A percentile compares a stretch with the other conserved stretches of the same genome.
phyloP scores from a whole-genome alignment of 2,113 vertebrate species.

The Elaphurus davidianus region DNA sequence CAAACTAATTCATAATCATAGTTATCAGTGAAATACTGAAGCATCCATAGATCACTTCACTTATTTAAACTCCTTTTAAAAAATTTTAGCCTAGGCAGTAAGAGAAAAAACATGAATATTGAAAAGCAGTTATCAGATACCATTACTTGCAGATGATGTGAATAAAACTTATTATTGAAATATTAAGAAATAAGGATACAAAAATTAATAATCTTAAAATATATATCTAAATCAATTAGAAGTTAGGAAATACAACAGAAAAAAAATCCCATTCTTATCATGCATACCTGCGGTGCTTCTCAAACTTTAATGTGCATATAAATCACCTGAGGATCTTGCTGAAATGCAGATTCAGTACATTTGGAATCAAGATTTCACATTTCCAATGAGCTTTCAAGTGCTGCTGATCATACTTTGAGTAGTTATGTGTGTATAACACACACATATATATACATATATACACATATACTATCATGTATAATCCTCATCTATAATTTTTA shows the following conservation, averaged over 20 bases:
- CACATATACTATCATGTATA: neutral
- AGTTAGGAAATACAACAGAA: neutral
- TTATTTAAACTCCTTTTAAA: neutral
- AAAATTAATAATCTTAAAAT: neutral
- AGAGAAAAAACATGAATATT: neutral
- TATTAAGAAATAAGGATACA: neutral
- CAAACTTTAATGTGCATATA: neutral
- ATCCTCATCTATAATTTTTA: neutral
- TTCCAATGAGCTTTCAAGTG: neutral
- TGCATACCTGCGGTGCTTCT: neutral
- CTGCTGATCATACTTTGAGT: neutral
- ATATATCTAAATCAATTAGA: neutral
- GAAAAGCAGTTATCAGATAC: neutral
- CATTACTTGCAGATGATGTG: neutral
- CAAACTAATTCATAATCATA: neutral
- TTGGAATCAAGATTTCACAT: neutral
- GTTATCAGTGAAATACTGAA: neutral
- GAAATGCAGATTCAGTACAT: neutral
- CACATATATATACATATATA: too few relatives aligned
- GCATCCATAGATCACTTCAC: neutral
- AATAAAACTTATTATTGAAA: neutral
- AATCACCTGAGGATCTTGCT: neutral
- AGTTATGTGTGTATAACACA: neutral
- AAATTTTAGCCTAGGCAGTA: neutral
- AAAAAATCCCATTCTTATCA: neutral